These are phyloP conservation scores for Hanleya hanleyi DNA, from an alignment of 2,888 invertebrate genomes.

Conservation along the genomic window DNA sequence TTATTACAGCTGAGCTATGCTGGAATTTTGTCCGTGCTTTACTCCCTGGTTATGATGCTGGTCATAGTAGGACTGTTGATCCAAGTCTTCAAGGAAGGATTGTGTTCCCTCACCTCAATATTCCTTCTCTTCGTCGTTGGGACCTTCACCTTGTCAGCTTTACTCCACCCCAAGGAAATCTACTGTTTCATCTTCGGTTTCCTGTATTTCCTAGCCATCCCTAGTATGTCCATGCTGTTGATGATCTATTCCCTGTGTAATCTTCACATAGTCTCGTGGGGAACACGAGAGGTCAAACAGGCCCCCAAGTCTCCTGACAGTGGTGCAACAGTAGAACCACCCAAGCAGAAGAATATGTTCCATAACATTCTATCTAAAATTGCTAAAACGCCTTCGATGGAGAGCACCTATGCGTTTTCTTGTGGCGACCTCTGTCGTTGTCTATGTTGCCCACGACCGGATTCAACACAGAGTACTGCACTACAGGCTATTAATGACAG, in stretches of 20 bases:
- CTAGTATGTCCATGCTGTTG: constrained; percentile 94
- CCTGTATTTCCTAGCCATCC: constrained; percentile 92
- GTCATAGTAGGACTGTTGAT: constrained; percentile 98
- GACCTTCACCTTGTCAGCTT: constrained; percentile 94
- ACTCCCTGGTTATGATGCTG: constrained; percentile 99
- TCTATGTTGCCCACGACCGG: constrained; percentile 51
- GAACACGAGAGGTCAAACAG: constrained; percentile 85
- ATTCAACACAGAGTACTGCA: background rate
- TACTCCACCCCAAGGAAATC: constrained; percentile 93
- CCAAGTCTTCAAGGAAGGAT: constrained; percentile 96
- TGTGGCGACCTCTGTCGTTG: constrained; percentile 62
- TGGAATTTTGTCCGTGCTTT: constrained; percentile 95
- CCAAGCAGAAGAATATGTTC: background rate
- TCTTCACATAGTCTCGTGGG: constrained; percentile 95
- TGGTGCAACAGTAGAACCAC: background rate
- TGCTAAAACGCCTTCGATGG: background rate
- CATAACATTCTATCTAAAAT: background rate
- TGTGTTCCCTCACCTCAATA: constrained; percentile 94
- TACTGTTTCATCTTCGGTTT: constrained; percentile 79
- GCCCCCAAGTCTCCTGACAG: constrained; percentile 31
- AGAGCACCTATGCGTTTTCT: constrained; percentile 51
- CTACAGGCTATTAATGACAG: constrained; percentile 7
- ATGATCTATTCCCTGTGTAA: constrained; percentile 95
- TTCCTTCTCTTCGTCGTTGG: constrained; percentile 96
- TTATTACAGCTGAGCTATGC: constrained; percentile 94